Percentiles rank a stretch among this genome's conserved stretches.
Conservation (phyloP, 2,113 vertebrate genomes). For the Periophthalmodon schlosseri region DNA sequence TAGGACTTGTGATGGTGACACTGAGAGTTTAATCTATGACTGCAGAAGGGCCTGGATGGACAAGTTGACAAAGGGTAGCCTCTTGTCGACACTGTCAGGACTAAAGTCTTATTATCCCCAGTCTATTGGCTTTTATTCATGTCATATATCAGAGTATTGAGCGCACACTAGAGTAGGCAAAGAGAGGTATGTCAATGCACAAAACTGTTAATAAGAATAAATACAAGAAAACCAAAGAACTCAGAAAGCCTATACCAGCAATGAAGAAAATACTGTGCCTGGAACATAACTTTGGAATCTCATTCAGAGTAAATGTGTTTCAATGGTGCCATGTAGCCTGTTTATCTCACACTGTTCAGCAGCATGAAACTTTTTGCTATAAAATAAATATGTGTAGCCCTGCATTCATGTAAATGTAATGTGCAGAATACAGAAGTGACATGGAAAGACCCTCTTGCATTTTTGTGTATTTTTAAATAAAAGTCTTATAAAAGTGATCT, state of each 20-base stretch:
- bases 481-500: too few relatives aligned
- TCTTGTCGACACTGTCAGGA: conserved; percentile 65
- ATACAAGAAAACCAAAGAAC: conserved; percentile 30
- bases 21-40: conserved; percentile 53
- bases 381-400: too few relatives aligned
- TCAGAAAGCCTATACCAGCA: background rate
- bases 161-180: conserved; percentile 13
- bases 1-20: conserved; percentile 51
- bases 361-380: too few relatives aligned
- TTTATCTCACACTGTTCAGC: background rate
- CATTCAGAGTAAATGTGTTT: background rate
- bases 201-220: conserved; percentile 10
- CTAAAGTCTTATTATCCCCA: conserved; percentile 61
- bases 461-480: too few relatives aligned
- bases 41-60: conserved; percentile 47
- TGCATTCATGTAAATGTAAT: too few relatives aligned
- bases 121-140: conserved; percentile 58
- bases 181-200: conserved; percentile 33
- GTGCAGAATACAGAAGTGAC: too few relatives aligned
- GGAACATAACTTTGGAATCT: too few relatives aligned
- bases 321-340: background rate
- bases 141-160: conserved; percentile 60
- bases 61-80: conserved; percentile 51
- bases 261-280: too few relatives aligned
- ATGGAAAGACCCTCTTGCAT: too few relatives aligned